Conservation (phyloP, 2,888 invertebrate genomes). For the Mesopsocus fuscifrons region DNA sequence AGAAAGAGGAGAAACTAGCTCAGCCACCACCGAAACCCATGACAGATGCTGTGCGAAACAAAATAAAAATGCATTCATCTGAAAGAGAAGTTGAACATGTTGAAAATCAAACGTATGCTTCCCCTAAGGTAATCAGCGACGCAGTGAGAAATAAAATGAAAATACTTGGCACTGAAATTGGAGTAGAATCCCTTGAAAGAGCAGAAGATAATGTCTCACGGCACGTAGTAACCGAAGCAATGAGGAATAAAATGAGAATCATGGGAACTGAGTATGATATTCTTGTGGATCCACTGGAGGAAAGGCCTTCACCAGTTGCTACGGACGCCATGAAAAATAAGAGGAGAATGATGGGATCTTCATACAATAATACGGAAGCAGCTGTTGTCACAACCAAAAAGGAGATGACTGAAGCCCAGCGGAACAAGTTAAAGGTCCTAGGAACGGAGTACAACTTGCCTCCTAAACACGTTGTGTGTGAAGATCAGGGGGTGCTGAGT, state of each 20-base stretch:
- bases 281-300: background rate
- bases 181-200: constrained; percentile 26
- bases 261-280: background rate
- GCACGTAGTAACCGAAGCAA: background rate
- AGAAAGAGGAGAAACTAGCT: too few relatives aligned
- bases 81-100: too few relatives aligned
- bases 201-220: constrained; percentile 17
- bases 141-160: constrained; percentile 39
- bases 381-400: too few relatives aligned
- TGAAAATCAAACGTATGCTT: too few relatives aligned
- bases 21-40: too few relatives aligned
- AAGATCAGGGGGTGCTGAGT: background rate
- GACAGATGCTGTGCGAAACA: too few relatives aligned
- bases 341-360: background rate
- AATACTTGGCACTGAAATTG: constrained; percentile 40
- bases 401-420: constrained; percentile 1
- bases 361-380: background rate
- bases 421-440: constrained; percentile 3
- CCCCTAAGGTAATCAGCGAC: constrained; percentile 34
- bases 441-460: background rate
- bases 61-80: too few relatives aligned
- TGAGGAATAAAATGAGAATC: constrained; percentile 6
- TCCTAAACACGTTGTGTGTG: background rate
- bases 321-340: constrained; percentile 2
- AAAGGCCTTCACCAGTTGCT: background rate